These are phyloP conservation scores for Leptopterna dolabrata DNA, from an alignment of 2,888 invertebrate species.

Conservation along the genomic window DNA sequence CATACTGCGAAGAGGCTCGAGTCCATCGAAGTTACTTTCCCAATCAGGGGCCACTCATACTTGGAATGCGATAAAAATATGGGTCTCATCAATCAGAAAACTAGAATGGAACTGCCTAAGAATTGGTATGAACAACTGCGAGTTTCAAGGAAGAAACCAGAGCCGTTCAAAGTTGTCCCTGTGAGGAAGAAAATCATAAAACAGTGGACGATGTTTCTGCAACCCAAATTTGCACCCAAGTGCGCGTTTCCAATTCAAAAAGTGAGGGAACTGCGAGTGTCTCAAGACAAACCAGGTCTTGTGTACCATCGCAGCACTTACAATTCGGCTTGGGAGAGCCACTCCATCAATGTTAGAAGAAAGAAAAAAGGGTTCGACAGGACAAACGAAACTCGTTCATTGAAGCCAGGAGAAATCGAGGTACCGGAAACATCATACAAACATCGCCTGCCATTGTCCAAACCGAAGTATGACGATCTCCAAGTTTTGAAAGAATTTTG, in stretches of 20 bases:
- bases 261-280: background rate
- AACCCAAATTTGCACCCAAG: background rate
- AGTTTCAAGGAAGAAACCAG: constrained; percentile 3
- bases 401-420: background rate
- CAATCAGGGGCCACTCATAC: constrained; percentile 57
- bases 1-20: constrained; percentile 39
- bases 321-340: no score
- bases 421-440: background rate
- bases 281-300: background rate
- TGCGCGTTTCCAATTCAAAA: background rate
- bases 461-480: no score
- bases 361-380: no score
- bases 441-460: background rate
- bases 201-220: background rate
- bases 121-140: constrained; percentile 57
- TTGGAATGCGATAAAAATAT: no score
- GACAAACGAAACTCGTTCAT: no score
- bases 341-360: no score
- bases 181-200: background rate
- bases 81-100: constrained; percentile 61
- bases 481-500: no score
- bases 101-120: constrained; percentile 60
- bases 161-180: no score
- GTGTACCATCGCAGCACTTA: background rate
- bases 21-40: constrained; percentile 54